These are phyloP conservation scores for Melieria crassipennis DNA, from an alignment of 2,888 invertebrate genomes.

Conservation along the genomic window DNA sequence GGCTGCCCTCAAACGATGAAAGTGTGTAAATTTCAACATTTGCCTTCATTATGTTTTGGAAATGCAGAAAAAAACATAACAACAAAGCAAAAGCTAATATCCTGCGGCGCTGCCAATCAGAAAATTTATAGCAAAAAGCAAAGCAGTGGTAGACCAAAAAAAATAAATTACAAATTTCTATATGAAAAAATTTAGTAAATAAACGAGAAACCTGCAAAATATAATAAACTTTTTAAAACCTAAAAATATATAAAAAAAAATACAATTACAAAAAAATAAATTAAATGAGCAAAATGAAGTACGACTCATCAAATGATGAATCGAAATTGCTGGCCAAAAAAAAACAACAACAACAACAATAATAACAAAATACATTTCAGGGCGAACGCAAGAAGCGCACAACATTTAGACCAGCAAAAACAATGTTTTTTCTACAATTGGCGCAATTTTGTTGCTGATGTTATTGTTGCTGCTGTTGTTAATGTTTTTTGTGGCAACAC, in stretches of 20 bases:
- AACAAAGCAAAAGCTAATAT: conserved; percentile 9
- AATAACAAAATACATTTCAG: conserved; percentile 7
- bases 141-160: no score
- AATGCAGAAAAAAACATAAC: conserved; percentile 22
- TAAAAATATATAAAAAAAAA: conserved; percentile 1
- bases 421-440: conserved; percentile 2
- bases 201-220: neutral
- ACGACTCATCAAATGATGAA: conserved; percentile 31
- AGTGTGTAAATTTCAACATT: conserved; percentile 26
- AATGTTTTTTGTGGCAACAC: conserved; percentile 13
- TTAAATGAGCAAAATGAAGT: conserved; percentile 27
- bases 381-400: conserved; percentile 27
- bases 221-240: neutral
- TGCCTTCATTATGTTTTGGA: conserved; percentile 32
- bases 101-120: conserved; percentile 29
- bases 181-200: neutral
- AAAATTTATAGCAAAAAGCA: no score
- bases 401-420: conserved; percentile 22
- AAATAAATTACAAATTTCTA: neutral
- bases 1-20: neutral
- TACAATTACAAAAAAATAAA: no score
- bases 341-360: conserved; percentile 19
- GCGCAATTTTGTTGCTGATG: neutral
- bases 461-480: conserved; percentile 15
- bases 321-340: conserved; percentile 27